Conservation (phyloP, 2,888 invertebrate genomes). For the Lissocephala sabroskyi region DNA sequence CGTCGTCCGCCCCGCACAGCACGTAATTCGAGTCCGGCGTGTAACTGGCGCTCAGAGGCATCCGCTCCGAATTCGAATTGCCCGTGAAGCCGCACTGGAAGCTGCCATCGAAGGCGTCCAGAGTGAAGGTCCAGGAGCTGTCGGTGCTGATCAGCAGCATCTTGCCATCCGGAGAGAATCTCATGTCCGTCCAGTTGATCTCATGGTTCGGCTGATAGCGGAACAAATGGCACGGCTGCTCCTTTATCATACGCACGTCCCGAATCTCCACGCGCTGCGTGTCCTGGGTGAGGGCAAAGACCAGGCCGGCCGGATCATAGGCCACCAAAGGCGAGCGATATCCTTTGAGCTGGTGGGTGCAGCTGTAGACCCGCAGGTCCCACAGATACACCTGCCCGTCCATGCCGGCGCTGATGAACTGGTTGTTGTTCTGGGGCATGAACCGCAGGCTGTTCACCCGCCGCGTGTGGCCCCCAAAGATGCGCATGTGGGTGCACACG, state of each 20-base stretch:
- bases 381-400: slow-evolving; percentile 32
- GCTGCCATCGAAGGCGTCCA: slow-evolving; percentile 28
- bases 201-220: slow-evolving; percentile 10
- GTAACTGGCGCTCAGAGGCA: slow-evolving; percentile 20
- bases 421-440: slow-evolving; percentile 20
- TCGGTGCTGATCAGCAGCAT: slow-evolving; percentile 29
- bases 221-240: slow-evolving; percentile 20
- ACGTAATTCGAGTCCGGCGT: slow-evolving; percentile 38
- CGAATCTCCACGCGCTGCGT: slow-evolving; percentile 21
- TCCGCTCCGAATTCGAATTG: slow-evolving; percentile 12
- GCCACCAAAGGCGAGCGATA: slow-evolving; percentile 19
- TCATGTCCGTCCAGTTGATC: slow-evolving; percentile 35
- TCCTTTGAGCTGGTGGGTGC: slow-evolving; percentile 5
- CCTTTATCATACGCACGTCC: slow-evolving; percentile 30
- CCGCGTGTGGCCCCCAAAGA: slow-evolving; percentile 21
- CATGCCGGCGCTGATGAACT: slow-evolving; percentile 27
- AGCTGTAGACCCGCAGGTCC: slow-evolving; percentile 24
- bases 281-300: slow-evolving; percentile 21
- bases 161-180: slow-evolving; percentile 35
- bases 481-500: background rate
- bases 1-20: slow-evolving; percentile 30
- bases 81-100: slow-evolving; percentile 17
- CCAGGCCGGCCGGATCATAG: slow-evolving; percentile 29
- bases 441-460: slow-evolving; percentile 8
- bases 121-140: slow-evolving; percentile 26